Base-by-base conservation (phyloP, 2,888 invertebrate genomes). In the Meta bourneti region DNA sequence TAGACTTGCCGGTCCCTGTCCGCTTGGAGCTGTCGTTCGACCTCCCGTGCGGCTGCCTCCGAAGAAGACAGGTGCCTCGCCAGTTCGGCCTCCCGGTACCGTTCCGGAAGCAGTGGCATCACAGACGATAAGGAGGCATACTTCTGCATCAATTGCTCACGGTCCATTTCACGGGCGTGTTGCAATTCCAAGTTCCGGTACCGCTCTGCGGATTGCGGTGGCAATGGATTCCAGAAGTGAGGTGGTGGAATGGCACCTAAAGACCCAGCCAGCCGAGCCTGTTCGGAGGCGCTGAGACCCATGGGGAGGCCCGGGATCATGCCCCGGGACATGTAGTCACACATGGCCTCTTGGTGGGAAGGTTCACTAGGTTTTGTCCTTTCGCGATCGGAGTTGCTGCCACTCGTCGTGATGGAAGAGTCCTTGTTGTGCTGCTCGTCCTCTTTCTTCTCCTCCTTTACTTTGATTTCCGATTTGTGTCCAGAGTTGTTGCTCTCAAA, bases 361-460 rank as follows among this genome's bases (percentile, higher is more conserved):
- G 34, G 34, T 34, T 34, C 89, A 34, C 69, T 80, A 11, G 88
- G n/a, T 61, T 72, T 89, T 34, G 84, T 89, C 79, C 89, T 90
- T 48, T 88, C 86, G 6, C 81, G 48, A 2, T 83, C 70, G 34
- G n/a, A n/a, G n/a, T n/a, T n/a, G n/a, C n/a, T 13, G 83, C 19
- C 34, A 11, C 74, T 20, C 34, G 19, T 34, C 20, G 82, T 79
- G 13, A 11, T 48, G 8, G 84, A 20, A n/a, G 72, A 71, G 51
- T 86, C 87, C 52, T 80, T 87, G 48, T 54, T 69, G n/a, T 13
- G 19, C 19, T 20, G 74, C 0, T 89, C 90, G 0, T 92, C 90
- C 20, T 93, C 93, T 34, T 93, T 93, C 11, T 84, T 89, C 70
- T 93, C 91, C 48, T 93, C 93, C 72, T 93, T 92, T 48, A 90